Conservation (phyloP, 2,113 vertebrate genomes). For the Calyptommatus sinebrachiatus region DNA sequence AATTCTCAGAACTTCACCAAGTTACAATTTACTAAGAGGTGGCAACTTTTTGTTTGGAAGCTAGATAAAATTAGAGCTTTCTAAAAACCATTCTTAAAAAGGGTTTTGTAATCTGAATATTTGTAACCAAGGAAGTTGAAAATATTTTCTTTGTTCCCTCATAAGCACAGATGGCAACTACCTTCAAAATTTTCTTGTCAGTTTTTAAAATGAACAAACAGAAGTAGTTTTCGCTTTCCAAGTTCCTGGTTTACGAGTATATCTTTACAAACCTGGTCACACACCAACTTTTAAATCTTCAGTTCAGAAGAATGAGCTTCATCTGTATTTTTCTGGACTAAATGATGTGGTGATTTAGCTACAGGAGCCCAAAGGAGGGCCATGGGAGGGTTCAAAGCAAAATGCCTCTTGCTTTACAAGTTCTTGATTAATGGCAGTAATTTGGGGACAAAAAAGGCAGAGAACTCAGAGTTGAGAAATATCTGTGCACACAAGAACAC, state of each 20-base stretch:
- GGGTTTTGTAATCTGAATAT: constrained; percentile 10
- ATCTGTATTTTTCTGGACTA: too few relatives aligned
- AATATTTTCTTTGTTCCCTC: constrained; percentile 20
- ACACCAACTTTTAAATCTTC: too few relatives aligned
- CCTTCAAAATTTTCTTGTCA: constrained; percentile 22
- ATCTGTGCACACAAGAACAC: constrained; percentile 38
- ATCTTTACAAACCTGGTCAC: too few relatives aligned
- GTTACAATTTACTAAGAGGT: constrained; percentile 14
- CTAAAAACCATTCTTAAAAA: constrained; percentile 30
- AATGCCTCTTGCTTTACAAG: too few relatives aligned
- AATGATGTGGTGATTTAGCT: too few relatives aligned
- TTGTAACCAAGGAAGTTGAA: constrained; percentile 5
- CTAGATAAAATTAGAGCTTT: constrained; percentile 47
- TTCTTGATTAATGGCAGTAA: too few relatives aligned
- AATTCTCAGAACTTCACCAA: constrained; percentile 15
- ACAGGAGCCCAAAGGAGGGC: too few relatives aligned
- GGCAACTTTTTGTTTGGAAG: constrained; percentile 52
- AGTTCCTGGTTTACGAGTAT: too few relatives aligned
- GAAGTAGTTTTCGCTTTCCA: too few relatives aligned
- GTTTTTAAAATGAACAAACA: neutral
- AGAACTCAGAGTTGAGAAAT: constrained; percentile 13
- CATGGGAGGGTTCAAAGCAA: too few relatives aligned
- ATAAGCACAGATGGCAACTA: constrained; percentile 35
- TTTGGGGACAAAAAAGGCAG: too few relatives aligned
- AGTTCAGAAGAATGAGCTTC: too few relatives aligned